These are phyloP conservation scores for Clostera curtula DNA, from an alignment of 2,888 invertebrate species.

Conservation along the genomic window DNA sequence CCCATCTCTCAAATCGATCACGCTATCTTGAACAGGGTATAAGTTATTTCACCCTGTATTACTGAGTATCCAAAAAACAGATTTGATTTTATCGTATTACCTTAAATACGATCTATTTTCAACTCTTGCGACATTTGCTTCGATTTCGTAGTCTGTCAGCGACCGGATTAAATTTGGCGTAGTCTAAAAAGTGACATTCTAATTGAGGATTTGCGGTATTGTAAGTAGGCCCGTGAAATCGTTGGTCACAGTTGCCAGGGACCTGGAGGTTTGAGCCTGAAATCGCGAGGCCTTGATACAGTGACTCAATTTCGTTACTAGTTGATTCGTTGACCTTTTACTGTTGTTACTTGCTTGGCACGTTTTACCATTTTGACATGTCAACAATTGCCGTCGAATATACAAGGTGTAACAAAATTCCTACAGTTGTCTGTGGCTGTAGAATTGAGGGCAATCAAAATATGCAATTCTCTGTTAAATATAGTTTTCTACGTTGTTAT, in stretches of 20 bases:
- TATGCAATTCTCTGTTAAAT: too few species aligned
- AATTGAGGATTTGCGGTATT: constrained; percentile 17
- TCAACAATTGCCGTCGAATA: constrained; percentile 6
- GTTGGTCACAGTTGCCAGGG: constrained; percentile 27
- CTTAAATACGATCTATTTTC: too few species aligned
- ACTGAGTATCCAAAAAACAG: too few species aligned
- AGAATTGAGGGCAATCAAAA: constrained; percentile 1
- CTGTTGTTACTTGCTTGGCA: constrained; percentile 45
- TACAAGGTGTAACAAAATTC: too few species aligned
- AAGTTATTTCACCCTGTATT: too few species aligned
- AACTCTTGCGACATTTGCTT: too few species aligned
- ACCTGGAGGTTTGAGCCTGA: constrained; percentile 43
- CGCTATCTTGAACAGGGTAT: too few species aligned
- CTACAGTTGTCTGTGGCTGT: constrained; percentile 3
- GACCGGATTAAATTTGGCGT: too few species aligned
- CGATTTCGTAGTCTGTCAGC: too few species aligned
- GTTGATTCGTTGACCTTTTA: constrained; percentile 67
- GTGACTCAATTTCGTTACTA: constrained; percentile 69
- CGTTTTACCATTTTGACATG: constrained; percentile 27
- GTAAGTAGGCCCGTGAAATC: constrained; percentile 36
- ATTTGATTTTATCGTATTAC: too few species aligned
- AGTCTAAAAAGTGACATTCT: constrained; percentile 15
- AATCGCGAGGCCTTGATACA: constrained; percentile 63
- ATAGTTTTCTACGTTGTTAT: too few species aligned
- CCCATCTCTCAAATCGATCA: too few species aligned